A percentile compares a stretch with the other conserved stretches of the same genome.
Evolutionary conservation across 2,113 vertebrate genomes (phyloP).

Genomic region (Burhinus oedicnemus): DNA sequence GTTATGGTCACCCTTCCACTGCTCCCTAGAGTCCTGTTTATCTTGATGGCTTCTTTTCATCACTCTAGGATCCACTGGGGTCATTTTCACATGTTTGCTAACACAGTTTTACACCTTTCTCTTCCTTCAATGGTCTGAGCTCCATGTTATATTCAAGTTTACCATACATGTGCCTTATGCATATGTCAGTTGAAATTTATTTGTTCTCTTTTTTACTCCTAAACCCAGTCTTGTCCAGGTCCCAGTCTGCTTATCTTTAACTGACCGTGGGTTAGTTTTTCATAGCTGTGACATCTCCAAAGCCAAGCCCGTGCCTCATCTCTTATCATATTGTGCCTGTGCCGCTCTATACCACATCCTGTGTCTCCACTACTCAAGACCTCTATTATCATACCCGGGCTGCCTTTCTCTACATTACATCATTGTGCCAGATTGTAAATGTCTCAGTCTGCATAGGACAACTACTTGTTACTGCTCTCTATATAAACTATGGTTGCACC

Average conservation of each 20-base stretch:
- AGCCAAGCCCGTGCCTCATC: background rate
- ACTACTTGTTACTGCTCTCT: background rate
- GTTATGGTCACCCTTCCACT: background rate
- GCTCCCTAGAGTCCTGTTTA: background rate
- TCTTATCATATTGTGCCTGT: background rate
- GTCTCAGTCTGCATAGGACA: background rate
- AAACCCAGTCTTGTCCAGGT: background rate
- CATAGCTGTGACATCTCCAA: background rate
- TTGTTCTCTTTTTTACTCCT: background rate
- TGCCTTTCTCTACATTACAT: background rate
- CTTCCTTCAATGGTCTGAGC: background rate
- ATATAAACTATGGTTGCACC: background rate
- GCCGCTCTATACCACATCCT: background rate
- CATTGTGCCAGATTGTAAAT: background rate
- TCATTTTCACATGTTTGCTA: background rate
- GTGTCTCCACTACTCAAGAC: background rate
- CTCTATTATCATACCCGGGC: accelerated
- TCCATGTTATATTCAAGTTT: background rate
- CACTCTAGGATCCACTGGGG: background rate
- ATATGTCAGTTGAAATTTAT: background rate
- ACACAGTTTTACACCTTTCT: background rate
- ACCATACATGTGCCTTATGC: background rate
- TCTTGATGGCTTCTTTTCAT: background rate
- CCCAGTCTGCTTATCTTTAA: background rate
- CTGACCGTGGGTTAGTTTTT: background rate